Base-by-base conservation (phyloP, 1,140 invertebrate genomes). In the Dysdera silvatica region DNA sequence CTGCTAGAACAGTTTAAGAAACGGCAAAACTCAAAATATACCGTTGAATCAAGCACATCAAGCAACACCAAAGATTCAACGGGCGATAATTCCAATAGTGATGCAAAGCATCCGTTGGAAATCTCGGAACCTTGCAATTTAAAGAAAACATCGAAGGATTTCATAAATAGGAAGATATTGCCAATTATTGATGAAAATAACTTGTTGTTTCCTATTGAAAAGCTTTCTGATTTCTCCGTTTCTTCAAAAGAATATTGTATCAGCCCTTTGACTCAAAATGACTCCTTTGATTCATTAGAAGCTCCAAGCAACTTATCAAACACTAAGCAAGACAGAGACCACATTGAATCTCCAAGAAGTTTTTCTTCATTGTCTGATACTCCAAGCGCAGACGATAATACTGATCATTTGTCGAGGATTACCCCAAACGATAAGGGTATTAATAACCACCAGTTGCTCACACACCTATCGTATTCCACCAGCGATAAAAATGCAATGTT, bases 351-450 rank as follows among this genome's bases (percentile, higher is more conserved):
- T 29, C 56, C 61, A 8, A 32, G 61, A 23, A 63, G 61, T 24
- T 63, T 55, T 31, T 63, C 61, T 29, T 53, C 61, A 1, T 33
- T 63, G 2, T 63, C 61, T 0, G 61, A 63, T n/a, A 35, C 43
- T 23, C 16, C 54, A 4, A 53, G 49, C 24, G 56, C 52, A 33
- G 54, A 61, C n/a, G 61, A 56, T 16, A 43, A 61, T 20, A 52
- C 45, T 32, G 41, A 26, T n/a, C n/a, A n/a, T n/a, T n/a, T n/a
- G n/a, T n/a, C n/a, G n/a, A n/a, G n/a, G n/a, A n/a, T n/a, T n/a
- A n/a, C n/a, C n/a, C n/a, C n/a, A n/a, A n/a, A n/a, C n/a, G n/a
- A n/a, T n/a, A n/a, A n/a, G n/a, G n/a, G n/a, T n/a, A n/a, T n/a
- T n/a, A n/a, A n/a, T n/a, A n/a, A n/a, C n/a, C n/a, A n/a, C n/a